These are phyloP conservation scores for Leuciscus idus DNA, from an alignment of 2,113 vertebrate genomes.

Conservation along the genomic window DNA sequence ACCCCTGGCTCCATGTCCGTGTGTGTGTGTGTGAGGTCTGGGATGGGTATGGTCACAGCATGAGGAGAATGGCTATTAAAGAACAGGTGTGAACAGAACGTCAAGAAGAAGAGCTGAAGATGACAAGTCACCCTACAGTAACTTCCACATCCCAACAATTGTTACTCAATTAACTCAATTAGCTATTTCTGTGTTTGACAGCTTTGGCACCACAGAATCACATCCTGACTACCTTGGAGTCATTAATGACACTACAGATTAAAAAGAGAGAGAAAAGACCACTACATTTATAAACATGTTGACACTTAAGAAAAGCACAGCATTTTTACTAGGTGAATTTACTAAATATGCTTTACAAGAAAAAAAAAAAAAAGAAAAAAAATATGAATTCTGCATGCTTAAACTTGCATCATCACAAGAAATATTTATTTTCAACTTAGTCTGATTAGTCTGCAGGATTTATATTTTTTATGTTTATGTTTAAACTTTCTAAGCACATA, in stretches of 20 bases:
- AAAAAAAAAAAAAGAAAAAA: not conserved
- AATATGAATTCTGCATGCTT: not conserved
- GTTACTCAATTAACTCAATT: slow-evolving; percentile 46
- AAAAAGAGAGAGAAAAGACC: not conserved
- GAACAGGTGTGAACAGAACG: slow-evolving; percentile 57
- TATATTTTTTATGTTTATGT: too few relatives aligned
- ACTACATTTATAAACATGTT: not conserved
- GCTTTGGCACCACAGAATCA: not conserved
- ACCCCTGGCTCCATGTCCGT: slow-evolving; percentile 53
- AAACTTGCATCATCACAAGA: not conserved
- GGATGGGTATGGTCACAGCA: slow-evolving; percentile 44
- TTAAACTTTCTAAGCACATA: too few relatives aligned
- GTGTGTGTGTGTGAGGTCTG: slow-evolving; percentile 26
- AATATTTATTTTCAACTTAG: not conserved
- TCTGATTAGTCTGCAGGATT: not conserved
- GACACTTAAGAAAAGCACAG: not conserved
- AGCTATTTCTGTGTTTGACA: slow-evolving; percentile 13
- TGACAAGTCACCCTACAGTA: not conserved
- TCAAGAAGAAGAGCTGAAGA: not conserved
- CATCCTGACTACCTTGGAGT: not conserved
- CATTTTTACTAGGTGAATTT: not conserved
- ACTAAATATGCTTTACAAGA: not conserved
- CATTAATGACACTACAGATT: not conserved
- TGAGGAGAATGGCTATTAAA: slow-evolving; percentile 58
- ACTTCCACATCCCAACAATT: slow-evolving; percentile 28